Base-by-base conservation (phyloP, 53 echinoderm and acorn worm species). In the Pentamera pediparva region DNA sequence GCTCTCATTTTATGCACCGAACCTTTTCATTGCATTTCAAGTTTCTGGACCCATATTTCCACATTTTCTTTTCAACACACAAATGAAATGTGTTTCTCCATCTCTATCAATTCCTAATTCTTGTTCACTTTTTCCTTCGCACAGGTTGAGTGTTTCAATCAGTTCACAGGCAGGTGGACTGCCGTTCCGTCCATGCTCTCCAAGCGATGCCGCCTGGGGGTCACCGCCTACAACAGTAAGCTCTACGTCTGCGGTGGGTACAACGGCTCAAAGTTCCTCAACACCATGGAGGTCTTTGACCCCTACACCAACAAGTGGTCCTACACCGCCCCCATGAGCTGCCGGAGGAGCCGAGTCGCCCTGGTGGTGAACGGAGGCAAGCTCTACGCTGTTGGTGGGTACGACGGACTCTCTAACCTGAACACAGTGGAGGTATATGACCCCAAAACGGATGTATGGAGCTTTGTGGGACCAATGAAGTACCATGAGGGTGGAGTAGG, bases 181-280 rank as follows among this genome's bases (percentile, higher is more conserved):
- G 86, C 85, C 35, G 88, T 95, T 12, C 91, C 88, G 20, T 80
- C 90, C 32, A 95, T 95, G 96, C 87, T 85, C 54, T 91, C 83
- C 48, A 95, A 95, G 37, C 75, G 96, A 28, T 95, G 96, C 40
- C 82, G 96, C 47, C 86, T 95, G 10, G 96, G 96, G 12, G 96
- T 95, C 21, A 83, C 85, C 8, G 86, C 96, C 17, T 90, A 91
- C 75, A 91, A 95, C 50, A 90, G 96, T 19, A 91, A 91, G 57
- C 89, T 93, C 19, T 94, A 94, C 56, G 91, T 90, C 39, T 91
- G 91, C 45, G 96, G 96, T 25, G 96, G 96, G 24, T 95, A 95
- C 35, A 87, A 95, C 39, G 96, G 96, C 25, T 95, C 91, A 18
- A 87, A 87, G 62, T 95, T 95, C 82, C 83, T 95, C 3, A 83